phyloP scores from a whole-genome alignment of 2,888 invertebrate species.

The Chrysolina haemoptera region DNA sequence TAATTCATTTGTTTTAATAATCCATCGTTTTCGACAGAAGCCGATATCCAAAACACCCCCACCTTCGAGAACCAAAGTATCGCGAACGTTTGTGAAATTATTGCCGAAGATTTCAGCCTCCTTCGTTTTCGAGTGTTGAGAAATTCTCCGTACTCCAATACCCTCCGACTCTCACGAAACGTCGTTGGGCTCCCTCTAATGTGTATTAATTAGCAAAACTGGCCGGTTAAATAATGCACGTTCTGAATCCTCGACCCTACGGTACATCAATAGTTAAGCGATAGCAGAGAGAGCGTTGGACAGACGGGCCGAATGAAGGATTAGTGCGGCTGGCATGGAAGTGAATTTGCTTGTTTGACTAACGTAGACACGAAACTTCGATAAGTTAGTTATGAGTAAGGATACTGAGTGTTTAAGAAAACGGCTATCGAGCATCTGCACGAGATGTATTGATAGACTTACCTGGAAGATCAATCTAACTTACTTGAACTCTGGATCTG shows the following conservation, averaged over 20 bases:
- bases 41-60: too few relatives aligned
- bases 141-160: not conserved
- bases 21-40: too few relatives aligned
- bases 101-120: not conserved
- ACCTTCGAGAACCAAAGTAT: too few relatives aligned
- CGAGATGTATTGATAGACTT: too few relatives aligned
- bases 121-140: not conserved
- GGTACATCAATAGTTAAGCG: constrained; percentile 39
- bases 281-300: constrained; percentile 4
- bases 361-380: constrained; percentile 65
- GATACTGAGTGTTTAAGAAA: not conserved
- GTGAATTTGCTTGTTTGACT: constrained; percentile 62
- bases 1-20: too few relatives aligned
- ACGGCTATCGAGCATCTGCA: too few relatives aligned
- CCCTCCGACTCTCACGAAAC: not conserved
- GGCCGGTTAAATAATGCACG: constrained; percentile 41
- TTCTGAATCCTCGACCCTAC: constrained; percentile 38
- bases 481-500: too few relatives aligned
- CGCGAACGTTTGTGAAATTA: not conserved
- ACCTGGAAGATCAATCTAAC: too few relatives aligned
- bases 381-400: constrained; percentile 57
- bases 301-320: constrained; percentile 52
- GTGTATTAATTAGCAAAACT: constrained; percentile 45
- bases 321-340: constrained; percentile 63
- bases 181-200: constrained; percentile 7